Evolutionary conservation across 2,113 vertebrate genomes (phyloP).

Genomic region (Zingel zingel): DNA sequence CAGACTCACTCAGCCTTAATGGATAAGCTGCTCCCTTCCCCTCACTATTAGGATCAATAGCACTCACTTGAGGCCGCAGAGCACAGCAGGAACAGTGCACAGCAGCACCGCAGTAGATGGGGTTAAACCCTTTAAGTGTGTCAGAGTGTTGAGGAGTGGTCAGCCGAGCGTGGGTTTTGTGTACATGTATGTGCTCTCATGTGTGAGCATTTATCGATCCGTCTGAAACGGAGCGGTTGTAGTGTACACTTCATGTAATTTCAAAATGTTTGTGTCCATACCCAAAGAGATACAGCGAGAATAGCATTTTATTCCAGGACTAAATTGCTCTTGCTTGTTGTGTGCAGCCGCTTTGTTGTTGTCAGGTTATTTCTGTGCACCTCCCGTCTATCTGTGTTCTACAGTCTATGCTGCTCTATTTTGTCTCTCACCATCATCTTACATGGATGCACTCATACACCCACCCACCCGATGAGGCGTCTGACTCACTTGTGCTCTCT

Average conservation of each 20-base stretch:
- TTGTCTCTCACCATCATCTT: neutral
- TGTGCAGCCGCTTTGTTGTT: neutral
- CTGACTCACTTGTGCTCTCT: slow-evolving; percentile 45
- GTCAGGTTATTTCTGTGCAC: slow-evolving; percentile 15
- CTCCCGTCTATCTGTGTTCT: neutral
- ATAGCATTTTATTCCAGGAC: neutral
- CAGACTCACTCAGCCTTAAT: slow-evolving; percentile 63
- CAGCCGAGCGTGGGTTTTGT: slow-evolving; percentile 32
- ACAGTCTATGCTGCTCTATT: neutral
- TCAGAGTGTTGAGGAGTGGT: slow-evolving; percentile 45
- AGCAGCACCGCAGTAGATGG: neutral
- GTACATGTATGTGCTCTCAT: slow-evolving; percentile 18
- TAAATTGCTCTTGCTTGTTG: slow-evolving; percentile 8
- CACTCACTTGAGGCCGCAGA: slow-evolving; percentile 43
- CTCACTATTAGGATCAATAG: slow-evolving; percentile 60
- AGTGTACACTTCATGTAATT: neutral
- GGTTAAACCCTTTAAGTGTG: slow-evolving; percentile 59
- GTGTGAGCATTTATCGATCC: slow-evolving; percentile 33
- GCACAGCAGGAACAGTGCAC: neutral
- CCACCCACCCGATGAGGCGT: neutral
- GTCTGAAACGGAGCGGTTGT: neutral
- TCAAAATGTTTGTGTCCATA: slow-evolving; percentile 11
- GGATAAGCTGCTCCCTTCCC: slow-evolving; percentile 55
- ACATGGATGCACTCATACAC: slow-evolving; percentile 35
- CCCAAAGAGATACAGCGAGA: neutral